These are phyloP conservation scores for Tichodroma muraria DNA, from an alignment of 2,113 vertebrate genomes.

Conservation along the genomic window DNA sequence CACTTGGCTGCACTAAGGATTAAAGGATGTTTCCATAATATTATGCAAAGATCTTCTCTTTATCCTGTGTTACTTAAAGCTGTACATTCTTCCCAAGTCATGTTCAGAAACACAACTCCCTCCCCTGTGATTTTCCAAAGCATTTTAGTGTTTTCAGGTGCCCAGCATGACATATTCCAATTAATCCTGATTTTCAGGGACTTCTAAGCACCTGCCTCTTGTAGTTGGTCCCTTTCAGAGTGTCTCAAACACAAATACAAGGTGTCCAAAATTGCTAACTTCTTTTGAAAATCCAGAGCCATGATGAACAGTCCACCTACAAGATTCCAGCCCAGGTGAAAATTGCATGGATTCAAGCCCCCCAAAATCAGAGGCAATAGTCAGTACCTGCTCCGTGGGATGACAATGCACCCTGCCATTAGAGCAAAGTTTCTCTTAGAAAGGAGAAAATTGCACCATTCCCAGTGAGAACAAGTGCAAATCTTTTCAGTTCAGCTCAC, in stretches of 20 bases:
- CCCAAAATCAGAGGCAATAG: not conserved
- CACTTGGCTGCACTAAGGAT: not conserved
- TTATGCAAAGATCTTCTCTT: not conserved
- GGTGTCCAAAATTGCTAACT: not conserved
- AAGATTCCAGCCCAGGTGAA: not conserved
- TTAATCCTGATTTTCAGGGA: not conserved
- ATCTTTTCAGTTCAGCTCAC: not conserved
- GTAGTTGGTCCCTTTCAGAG: not conserved
- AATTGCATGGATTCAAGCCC: not conserved
- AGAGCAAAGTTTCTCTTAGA: not conserved
- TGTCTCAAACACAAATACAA: not conserved
- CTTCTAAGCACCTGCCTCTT: not conserved
- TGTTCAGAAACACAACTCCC: not conserved
- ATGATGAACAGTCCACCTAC: not conserved
- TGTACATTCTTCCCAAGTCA: not conserved
- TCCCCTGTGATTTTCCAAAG: not conserved
- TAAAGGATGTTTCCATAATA: not conserved
- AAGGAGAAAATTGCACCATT: not conserved
- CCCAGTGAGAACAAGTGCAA: not conserved
- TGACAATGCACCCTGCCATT: not conserved
- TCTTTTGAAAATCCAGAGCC: not conserved
- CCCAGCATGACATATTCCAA: not conserved
- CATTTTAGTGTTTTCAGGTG: not conserved
- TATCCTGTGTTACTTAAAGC: not conserved
- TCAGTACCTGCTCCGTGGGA: not conserved